phyloP scores from a whole-genome alignment of 2,113 vertebrate genomes.

The Mystacornis crossleyi region DNA sequence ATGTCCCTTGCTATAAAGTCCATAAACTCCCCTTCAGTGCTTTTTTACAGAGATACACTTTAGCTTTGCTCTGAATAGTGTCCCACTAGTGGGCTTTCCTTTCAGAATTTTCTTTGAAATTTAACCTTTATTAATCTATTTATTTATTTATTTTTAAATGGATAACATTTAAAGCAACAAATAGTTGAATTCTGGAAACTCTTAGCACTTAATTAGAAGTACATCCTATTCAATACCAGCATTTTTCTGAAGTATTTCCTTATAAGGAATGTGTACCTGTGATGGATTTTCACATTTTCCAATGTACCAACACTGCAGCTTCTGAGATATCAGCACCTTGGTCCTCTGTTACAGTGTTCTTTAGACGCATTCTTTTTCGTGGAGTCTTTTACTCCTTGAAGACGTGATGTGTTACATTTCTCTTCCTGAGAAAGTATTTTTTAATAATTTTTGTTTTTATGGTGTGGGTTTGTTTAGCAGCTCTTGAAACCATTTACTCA shows the following conservation, averaged over 20 bases:
- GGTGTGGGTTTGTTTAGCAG: neutral
- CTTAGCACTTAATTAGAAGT: neutral
- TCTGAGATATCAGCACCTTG: neutral
- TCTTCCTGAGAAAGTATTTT: neutral
- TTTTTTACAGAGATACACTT: neutral
- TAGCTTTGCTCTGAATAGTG: neutral
- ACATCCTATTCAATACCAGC: neutral
- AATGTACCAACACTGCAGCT: neutral
- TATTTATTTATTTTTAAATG: neutral
- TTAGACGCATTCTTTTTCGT: neutral
- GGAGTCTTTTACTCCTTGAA: neutral
- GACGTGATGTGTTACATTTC: neutral
- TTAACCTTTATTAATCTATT: neutral
- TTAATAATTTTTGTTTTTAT: accelerated
- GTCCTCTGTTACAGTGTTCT: neutral
- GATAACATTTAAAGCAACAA: neutral
- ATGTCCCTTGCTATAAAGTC: neutral
- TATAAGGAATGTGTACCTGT: neutral
- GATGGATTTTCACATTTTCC: neutral
- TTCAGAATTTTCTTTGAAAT: neutral
- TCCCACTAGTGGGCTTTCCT: neutral
- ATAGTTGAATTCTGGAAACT: neutral
- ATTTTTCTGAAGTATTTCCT: neutral
- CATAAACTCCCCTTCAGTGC: neutral
- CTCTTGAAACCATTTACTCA: neutral